phyloP scores from a whole-genome alignment of 1,140 invertebrate genomes.

The Agrilus planipennis region DNA sequence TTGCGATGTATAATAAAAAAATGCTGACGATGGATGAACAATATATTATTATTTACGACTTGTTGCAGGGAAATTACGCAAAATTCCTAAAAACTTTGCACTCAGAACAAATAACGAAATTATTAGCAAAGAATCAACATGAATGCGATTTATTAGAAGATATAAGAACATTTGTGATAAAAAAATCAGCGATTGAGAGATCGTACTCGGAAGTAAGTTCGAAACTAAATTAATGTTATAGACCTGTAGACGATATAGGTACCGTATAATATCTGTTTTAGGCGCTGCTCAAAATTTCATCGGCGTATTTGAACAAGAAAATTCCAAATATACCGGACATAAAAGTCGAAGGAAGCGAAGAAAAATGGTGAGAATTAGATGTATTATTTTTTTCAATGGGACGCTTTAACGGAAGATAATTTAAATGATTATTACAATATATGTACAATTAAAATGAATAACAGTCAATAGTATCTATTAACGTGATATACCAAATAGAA shows the following conservation, averaged over 20 bases:
- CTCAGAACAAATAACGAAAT: constrained; percentile 80
- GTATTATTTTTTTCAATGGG: too few species aligned
- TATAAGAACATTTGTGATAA: constrained; percentile 83
- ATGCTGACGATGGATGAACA: too few species aligned
- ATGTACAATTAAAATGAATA: too few species aligned
- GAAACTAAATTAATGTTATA: neutral
- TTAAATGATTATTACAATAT: constrained; percentile 8
- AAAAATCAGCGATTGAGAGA: constrained; percentile 85
- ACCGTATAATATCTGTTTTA: constrained; percentile 36
- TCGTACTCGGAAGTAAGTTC: constrained; percentile 80
- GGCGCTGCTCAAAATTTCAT: constrained; percentile 80
- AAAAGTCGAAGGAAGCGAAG: constrained; percentile 74
- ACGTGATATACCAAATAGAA: too few species aligned
- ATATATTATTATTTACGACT: too few species aligned
- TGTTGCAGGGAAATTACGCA: constrained; percentile 73
- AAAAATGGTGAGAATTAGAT: constrained; percentile 75
- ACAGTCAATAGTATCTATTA: too few species aligned
- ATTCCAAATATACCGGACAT: constrained; percentile 83
- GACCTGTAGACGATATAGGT: constrained; percentile 5
- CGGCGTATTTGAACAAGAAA: constrained; percentile 82
- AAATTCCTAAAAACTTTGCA: constrained; percentile 88
- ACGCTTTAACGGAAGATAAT: constrained; percentile 2
- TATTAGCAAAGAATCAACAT: constrained; percentile 90
- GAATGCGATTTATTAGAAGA: constrained; percentile 91
- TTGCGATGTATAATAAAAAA: neutral